Evolutionary conservation across 2,888 invertebrate species (phyloP).

Genomic region (Hermaeophaga mercurialis): DNA sequence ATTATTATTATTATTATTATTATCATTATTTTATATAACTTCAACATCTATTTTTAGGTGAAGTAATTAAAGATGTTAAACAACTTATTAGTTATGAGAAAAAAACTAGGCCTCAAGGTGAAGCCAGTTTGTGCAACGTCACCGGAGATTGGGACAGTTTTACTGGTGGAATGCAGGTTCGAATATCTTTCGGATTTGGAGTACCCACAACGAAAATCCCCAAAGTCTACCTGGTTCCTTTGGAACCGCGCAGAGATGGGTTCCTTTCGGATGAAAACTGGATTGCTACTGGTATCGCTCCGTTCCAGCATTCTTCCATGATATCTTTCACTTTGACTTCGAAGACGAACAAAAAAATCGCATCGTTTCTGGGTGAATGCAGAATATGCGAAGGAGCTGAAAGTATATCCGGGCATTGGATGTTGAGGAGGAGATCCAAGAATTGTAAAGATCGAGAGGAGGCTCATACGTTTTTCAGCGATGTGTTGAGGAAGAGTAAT

Average conservation of each 20-base stretch:
- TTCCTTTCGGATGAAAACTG: conserved; percentile 46
- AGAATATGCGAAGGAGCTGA: conserved; percentile 48
- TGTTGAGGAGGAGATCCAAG: conserved; percentile 46
- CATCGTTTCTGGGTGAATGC: conserved; percentile 50
- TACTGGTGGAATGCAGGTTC: conserved; percentile 33
- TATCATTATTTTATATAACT: too few relatives aligned
- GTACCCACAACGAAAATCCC: neutral
- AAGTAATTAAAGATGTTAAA: conserved; percentile 32
- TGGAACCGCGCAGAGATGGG: conserved; percentile 40
- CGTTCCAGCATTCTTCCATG: conserved; percentile 46
- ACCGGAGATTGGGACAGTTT: conserved; percentile 36
- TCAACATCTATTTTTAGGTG: conserved; percentile 13
- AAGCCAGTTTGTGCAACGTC: conserved; percentile 26
- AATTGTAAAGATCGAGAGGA: conserved; percentile 50
- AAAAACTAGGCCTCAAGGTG: conserved; percentile 15
- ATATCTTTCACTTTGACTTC: conserved; percentile 47
- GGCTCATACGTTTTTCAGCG: conserved; percentile 44
- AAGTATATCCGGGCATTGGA: conserved; percentile 51
- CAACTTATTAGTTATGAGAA: conserved; percentile 30
- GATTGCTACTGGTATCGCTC: conserved; percentile 44
- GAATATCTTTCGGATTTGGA: conserved; percentile 15
- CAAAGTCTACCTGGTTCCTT: conserved; percentile 22
- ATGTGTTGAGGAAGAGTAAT: conserved; percentile 47
- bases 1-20: too few relatives aligned
- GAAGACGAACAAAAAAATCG: conserved; percentile 42